Percentiles rank a stretch among this genome's conserved stretches.
phyloP scores from a whole-genome alignment of 2,888 invertebrate genomes.

The Dicyrtoma fusca region DNA sequence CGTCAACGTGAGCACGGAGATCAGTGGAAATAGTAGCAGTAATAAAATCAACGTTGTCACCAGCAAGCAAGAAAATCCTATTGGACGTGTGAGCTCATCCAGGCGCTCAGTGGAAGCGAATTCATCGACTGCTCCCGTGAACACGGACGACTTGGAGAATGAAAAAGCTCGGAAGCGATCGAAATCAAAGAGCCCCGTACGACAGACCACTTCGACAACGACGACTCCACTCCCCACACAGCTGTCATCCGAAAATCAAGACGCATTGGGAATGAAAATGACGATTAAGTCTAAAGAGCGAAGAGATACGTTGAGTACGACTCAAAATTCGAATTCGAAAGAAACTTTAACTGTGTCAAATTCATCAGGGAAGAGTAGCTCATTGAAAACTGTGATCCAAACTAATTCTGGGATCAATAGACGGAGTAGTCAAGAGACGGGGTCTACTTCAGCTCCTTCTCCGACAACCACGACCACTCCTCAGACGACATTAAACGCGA shows the following conservation, averaged over 20 bases:
- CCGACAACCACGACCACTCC: too few relatives aligned
- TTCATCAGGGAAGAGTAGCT: too few relatives aligned
- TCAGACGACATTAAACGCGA: too few relatives aligned
- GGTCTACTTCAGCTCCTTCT: too few relatives aligned
- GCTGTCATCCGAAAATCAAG: background rate
- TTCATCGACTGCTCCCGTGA: background rate
- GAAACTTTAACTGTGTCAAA: too few relatives aligned
- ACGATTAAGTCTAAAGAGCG: background rate
- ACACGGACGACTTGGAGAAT: background rate
- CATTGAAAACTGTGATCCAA: too few relatives aligned
- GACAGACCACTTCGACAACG: background rate
- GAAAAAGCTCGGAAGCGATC: background rate
- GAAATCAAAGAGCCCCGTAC: background rate
- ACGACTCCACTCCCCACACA: background rate
- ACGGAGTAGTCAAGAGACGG: too few relatives aligned
- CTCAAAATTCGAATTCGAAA: too few relatives aligned
- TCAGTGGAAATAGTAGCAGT: background rate
- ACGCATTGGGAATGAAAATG: background rate
- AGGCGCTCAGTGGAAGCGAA: background rate
- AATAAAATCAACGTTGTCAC: background rate
- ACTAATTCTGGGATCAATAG: too few relatives aligned
- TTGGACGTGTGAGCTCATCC: constrained; percentile 16
- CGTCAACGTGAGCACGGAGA: background rate
- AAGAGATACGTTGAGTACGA: background rate
- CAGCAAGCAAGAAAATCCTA: constrained; percentile 1